Evolutionary conservation across 2,113 vertebrate species (phyloP).

Genomic region (Ranitomeya variabilis): DNA sequence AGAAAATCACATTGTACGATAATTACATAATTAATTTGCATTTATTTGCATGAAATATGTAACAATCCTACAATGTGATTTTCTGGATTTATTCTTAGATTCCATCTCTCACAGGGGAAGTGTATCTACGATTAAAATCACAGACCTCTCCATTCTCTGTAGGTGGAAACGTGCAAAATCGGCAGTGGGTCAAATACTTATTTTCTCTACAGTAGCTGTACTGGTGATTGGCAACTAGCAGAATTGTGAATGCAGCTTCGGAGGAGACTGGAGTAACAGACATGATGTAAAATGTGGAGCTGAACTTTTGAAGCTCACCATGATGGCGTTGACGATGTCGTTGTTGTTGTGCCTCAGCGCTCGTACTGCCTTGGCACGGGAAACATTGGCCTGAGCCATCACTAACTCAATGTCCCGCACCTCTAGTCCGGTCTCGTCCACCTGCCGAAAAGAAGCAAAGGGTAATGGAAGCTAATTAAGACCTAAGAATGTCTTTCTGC

Average conservation of each 20-base stretch:
- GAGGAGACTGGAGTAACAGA: background rate
- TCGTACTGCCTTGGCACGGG: constrained; percentile 87
- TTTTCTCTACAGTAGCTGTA: no score
- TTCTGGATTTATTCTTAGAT: no score
- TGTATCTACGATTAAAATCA: no score
- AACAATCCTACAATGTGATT: no score
- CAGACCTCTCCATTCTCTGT: no score
- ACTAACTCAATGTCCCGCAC: constrained; percentile 93
- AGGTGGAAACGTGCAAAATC: no score
- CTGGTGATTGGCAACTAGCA: no score
- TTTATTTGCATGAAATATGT: no score
- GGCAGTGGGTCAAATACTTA: no score
- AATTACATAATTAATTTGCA: no score
- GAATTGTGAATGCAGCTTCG: background rate
- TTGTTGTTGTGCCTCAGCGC: constrained; percentile 96
- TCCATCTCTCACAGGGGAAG: no score
- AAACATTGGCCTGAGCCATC: constrained; percentile 97
- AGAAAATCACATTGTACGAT: no score
- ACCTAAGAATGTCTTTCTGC: background rate
- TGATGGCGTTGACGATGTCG: constrained; percentile 97
- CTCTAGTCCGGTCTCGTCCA: constrained; percentile 90
- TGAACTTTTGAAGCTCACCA: constrained; percentile 76
- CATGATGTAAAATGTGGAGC: background rate
- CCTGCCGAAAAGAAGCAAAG: constrained; percentile 65
- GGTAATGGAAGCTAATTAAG: background rate